Evolutionary conservation across 2,888 invertebrate species (phyloP), one percentile per base, ranked within the genome.

Genomic region (Spilosoma lubricipeda): DNA sequence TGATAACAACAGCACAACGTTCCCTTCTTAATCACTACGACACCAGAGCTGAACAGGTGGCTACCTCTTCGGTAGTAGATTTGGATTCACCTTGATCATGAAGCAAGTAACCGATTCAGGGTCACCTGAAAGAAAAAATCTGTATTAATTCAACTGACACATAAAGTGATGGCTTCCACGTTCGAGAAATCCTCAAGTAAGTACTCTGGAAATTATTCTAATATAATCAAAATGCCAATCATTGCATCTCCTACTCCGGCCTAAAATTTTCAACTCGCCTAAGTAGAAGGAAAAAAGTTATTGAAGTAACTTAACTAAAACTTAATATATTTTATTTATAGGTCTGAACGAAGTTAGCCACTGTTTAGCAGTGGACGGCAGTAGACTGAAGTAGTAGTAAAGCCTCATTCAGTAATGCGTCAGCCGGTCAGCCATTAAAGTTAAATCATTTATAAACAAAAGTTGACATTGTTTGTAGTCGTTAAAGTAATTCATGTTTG

Each of bases 21-120:
- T 68, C 73, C 70, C 73, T 15, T 67, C 42, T 72, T 74, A 75
- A 20, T 59, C 48, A 20, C 69, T 75, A 80, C n/a, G 39, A 80
- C 82, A 80, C 67, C 72, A 52, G 79, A 80, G 66, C 48, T 67
- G 20, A 52, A 83, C 82, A 97, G 88, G 97, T 96, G 81, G 97
- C 96, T 89, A 98, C 98, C 90, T 98, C 98, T 86, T 98, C 98
- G 70, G 96, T 96, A 15, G 96, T 94, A 0, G 97, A 97, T 82
- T 98, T 98, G 90, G 98, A 98, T 86, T 98, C 0, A 98, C 98
- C 91, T 99, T 99, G 76, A 97, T 90, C 98, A 99, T 0, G 98
- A 97, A 0, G 99, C 99, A 91, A 99, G 99, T 75, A 99, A 95
- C 97, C 99, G 99, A 89, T 99, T 99, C 48, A 99, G 94, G 0